A percentile compares a stretch with the other conserved stretches of the same genome.
phyloP scores from a whole-genome alignment of 2,797 vertebrate species.

The Malurus splendens region DNA sequence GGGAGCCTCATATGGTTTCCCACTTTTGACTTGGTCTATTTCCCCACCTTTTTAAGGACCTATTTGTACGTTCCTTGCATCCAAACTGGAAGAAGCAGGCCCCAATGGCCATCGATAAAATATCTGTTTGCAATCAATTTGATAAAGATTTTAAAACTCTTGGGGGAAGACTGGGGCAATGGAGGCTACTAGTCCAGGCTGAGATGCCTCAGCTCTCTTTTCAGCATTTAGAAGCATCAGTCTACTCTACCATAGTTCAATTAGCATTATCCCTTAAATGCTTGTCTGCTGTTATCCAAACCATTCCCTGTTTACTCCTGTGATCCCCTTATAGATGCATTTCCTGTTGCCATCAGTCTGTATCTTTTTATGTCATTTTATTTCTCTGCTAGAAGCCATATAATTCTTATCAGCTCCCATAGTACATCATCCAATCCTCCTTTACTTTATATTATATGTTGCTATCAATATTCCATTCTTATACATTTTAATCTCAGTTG shows the following conservation, averaged over 20 bases:
- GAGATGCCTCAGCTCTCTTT: constrained; percentile 28
- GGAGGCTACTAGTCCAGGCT: neutral
- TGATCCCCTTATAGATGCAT: constrained; percentile 39
- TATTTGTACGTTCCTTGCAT: neutral
- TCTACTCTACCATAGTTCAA: constrained; percentile 58
- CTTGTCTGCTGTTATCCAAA: constrained; percentile 39
- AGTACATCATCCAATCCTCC: constrained; percentile 9
- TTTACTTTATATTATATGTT: constrained; percentile 22
- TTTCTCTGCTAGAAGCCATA: constrained; percentile 17
- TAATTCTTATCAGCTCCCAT: constrained; percentile 58
- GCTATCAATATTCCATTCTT: constrained; percentile 61
- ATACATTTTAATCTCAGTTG: constrained; percentile 59
- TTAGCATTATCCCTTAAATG: constrained; percentile 57
- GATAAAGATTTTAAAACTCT: neutral
- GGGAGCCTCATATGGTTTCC: neutral
- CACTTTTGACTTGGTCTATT: neutral
- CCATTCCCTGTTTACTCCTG: constrained; percentile 52
- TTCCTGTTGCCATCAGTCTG: constrained; percentile 54
- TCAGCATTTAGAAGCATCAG: constrained; percentile 12
- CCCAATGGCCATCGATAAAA: neutral
- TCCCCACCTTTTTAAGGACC: neutral
- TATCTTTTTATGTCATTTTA: constrained; percentile 60
- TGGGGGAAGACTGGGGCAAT: neutral
- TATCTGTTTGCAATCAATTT: neutral
- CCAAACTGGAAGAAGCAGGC: neutral